Evolutionary conservation across 2,888 invertebrate genomes (phyloP).

Genomic region (Callimorpha dominula): DNA sequence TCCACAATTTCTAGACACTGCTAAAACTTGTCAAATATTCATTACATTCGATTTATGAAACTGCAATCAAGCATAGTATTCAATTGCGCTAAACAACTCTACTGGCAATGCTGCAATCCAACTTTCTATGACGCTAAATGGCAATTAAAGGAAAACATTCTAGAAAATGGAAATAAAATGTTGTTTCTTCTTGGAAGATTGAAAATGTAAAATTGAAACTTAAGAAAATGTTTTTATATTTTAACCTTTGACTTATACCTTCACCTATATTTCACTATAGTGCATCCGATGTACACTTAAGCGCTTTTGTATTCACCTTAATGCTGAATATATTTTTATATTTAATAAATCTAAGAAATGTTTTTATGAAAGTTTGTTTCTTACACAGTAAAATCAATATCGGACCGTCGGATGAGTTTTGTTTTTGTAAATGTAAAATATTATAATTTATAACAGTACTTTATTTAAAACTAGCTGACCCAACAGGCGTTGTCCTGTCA

Average conservation of each 20-base stretch:
- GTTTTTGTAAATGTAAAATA: too few species aligned
- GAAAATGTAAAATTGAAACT: background rate
- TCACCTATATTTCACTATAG: too few species aligned
- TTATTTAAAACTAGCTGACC: too few species aligned
- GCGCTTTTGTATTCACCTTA: too few species aligned
- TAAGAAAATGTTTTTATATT: background rate
- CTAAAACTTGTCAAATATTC: background rate
- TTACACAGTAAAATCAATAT: too few species aligned
- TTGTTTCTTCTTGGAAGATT: background rate
- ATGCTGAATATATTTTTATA: too few species aligned
- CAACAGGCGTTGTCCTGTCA: too few species aligned
- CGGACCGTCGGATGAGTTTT: too few species aligned
- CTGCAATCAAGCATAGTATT: background rate
- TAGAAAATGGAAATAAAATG: conserved; percentile 3
- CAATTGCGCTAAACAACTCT: background rate
- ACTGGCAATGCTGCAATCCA: background rate
- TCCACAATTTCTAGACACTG: background rate
- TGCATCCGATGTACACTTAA: background rate
- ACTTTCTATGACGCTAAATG: background rate
- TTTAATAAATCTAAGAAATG: too few species aligned
- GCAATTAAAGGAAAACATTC: conserved; percentile 1
- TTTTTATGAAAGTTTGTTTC: too few species aligned
- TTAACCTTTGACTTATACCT: background rate
- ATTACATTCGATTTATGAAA: background rate
- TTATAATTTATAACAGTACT: too few species aligned